Conservation (phyloP, 1,140 invertebrate species). For the Lucilia sericata region DNA sequence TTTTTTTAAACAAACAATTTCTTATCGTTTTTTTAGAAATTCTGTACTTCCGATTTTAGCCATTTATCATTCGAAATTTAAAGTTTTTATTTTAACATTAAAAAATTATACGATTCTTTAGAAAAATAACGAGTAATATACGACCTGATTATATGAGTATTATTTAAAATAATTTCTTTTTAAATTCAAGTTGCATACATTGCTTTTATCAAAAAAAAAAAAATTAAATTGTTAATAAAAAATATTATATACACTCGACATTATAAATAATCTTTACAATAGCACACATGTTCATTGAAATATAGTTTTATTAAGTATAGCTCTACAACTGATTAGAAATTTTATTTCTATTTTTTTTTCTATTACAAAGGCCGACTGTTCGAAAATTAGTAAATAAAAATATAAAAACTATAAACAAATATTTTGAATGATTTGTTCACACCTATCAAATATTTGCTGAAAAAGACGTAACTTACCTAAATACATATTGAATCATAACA, state of each 20-base stretch:
- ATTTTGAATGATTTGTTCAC: not conserved
- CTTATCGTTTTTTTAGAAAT: not conserved
- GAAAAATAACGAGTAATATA: no score
- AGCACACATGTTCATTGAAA: not conserved
- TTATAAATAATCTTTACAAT: no score
- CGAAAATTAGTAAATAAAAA: not conserved
- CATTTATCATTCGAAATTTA: not conserved
- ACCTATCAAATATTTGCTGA: not conserved
- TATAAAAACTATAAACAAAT: not conserved
- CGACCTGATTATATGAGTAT: no score
- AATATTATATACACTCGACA: not conserved
- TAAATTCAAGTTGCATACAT: not conserved
- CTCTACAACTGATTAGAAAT: conserved; percentile 10
- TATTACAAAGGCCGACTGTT: not conserved
- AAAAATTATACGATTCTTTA: no score
- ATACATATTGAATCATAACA: no score
- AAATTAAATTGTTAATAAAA: not conserved
- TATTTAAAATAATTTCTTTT: not conserved
- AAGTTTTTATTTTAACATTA: not conserved
- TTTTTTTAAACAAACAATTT: not conserved
- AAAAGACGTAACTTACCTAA: no score
- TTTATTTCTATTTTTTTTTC: not conserved
- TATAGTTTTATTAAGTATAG: not conserved
- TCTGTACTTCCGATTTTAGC: not conserved
- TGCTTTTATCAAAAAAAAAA: not conserved